Percentiles rank a stretch among this genome's conserved stretches.
phyloP scores from a whole-genome alignment of 2,888 invertebrate species.

The Dryocosmus kuriphilus region DNA sequence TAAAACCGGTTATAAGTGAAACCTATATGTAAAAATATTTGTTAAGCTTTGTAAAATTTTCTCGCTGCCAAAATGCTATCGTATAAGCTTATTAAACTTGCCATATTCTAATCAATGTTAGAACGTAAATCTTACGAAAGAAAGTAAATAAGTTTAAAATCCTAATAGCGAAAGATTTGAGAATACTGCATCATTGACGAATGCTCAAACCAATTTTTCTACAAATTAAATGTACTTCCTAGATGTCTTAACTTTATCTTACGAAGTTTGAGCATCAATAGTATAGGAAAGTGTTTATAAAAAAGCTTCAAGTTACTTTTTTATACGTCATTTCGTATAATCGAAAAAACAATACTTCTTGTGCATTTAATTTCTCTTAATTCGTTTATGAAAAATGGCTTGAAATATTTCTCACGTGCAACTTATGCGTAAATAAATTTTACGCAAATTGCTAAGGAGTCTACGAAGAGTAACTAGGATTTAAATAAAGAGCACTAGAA shows the following conservation, averaged over 20 bases:
- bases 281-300: conserved; percentile 57
- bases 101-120: neutral
- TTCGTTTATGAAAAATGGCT: neutral
- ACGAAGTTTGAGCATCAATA: conserved; percentile 67
- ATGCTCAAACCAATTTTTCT: conserved; percentile 57
- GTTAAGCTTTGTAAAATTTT: conserved; percentile 22
- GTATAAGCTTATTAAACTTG: conserved; percentile 6
- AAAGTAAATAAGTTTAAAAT: conserved; percentile 13
- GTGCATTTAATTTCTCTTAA: neutral
- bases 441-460: neutral
- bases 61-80: conserved; percentile 19
- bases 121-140: neutral
- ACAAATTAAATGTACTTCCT: conserved; percentile 47
- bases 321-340: neutral
- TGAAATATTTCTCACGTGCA: neutral
- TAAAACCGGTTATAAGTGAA: conserved; percentile 3
- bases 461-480: neutral
- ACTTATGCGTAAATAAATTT: neutral
- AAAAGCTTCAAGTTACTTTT: conserved; percentile 6
- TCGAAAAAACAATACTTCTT: neutral
- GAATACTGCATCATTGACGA: conserved; percentile 14
- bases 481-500: neutral
- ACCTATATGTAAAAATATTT: neutral
- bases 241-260: conserved; percentile 40
- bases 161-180: neutral